Conservation (phyloP, 2,888 invertebrate genomes). For the Xylota segnis region DNA sequence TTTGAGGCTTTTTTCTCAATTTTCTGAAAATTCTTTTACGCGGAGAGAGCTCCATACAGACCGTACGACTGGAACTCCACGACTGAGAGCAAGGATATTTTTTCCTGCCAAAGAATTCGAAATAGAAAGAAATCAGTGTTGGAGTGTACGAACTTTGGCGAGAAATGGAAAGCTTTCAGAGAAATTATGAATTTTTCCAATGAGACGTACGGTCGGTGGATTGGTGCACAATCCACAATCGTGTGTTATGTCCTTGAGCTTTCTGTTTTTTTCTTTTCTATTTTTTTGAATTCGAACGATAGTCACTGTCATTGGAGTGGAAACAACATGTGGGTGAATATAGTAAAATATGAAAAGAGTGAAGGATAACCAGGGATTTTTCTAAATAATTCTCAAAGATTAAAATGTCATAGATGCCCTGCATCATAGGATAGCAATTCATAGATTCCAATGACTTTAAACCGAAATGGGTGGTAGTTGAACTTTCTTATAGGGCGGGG, state of each 20-base stretch:
- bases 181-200: constrained; percentile 47
- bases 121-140: constrained; percentile 6
- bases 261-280: constrained; percentile 21
- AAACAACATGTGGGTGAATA: constrained; percentile 73
- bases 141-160: neutral
- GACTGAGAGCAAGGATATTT: constrained; percentile 61
- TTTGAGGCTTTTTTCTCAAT: constrained; percentile 66
- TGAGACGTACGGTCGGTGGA: constrained; percentile 24
- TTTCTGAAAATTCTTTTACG: constrained; percentile 74
- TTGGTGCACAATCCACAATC: constrained; percentile 2
- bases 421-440: neutral
- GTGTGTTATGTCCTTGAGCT: constrained; percentile 74
- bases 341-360: constrained; percentile 12
- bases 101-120: constrained; percentile 30
- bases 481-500: neutral
- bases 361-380: constrained; percentile 25
- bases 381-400: constrained; percentile 11
- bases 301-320: constrained; percentile 65
- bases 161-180: constrained; percentile 18
- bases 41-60: constrained; percentile 76
- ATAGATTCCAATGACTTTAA: constrained; percentile 12
- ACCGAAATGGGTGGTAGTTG: constrained; percentile 20
- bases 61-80: constrained; percentile 76
- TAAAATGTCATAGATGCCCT: constrained; percentile 23
- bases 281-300: constrained; percentile 11